Evolutionary conservation across 2,113 vertebrate species (phyloP), one percentile per base, ranked within the genome.

Genomic region (Oenanthe melanoleuca): DNA sequence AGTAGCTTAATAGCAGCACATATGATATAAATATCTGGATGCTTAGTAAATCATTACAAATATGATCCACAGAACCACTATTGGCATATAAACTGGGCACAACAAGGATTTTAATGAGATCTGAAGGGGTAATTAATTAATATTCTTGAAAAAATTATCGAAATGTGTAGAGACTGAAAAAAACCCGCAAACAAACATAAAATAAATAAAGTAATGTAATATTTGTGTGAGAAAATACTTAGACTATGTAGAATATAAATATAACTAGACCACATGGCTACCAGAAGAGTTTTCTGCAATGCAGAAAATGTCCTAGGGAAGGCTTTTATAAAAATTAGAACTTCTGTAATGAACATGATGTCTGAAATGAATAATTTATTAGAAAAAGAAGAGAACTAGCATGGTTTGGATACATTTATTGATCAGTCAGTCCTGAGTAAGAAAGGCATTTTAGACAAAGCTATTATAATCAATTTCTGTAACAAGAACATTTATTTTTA

Each of bases 61-160:
- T 85, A 80, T 61, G 70, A 88, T 93, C 70, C 72, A 79, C 59
- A 88, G 88, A 89, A 88, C 52, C 6, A 25, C 88, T 95, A 95
- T 91, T 89, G 95, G 47, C 82, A 89, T 67, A 78, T 75, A 83
- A 93, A 56, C 74, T 75, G 49, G 89, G 33, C 49, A 89, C 52
- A 85, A 61, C 7, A n/a, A 85, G 69, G 44, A 80, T 92, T 96
- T 92, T 92, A 97, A 94, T 86, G 78, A 91, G 78, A 55, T 92
- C 84, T 95, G 74, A 89, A 88, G 78, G 67, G 59, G 47, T 96
- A 72, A 87, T 95, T 93, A 89, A 74, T 89, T 81, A 19, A 44
- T 49, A 56, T 85, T 92, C 77, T 91, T 93, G 67, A 95, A 84
- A 73, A 13, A 52, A 81, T 72, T 92, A 87, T 72, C 31, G 89